These are phyloP conservation scores for Argyresthia albistria DNA, from an alignment of 2,888 invertebrate genomes.

Conservation along the genomic window DNA sequence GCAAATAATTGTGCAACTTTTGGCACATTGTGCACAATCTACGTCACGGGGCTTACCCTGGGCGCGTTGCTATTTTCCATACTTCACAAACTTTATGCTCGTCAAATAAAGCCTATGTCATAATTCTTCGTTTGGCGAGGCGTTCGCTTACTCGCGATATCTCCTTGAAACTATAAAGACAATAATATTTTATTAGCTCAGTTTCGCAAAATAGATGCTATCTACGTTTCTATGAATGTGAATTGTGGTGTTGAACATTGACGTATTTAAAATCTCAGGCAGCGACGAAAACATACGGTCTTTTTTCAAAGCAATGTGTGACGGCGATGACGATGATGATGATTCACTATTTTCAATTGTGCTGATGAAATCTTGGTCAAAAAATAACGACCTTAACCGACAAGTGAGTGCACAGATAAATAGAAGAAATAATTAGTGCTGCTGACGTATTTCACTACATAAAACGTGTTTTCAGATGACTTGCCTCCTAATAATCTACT, in stretches of 20 bases:
- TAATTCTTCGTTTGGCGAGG: slow-evolving; percentile 48
- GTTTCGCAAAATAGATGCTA: slow-evolving; percentile 15
- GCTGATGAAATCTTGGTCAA: no score
- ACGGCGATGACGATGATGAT: no score
- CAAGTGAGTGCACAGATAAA: no score
- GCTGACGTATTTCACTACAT: no score
- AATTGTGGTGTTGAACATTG: slow-evolving; percentile 24
- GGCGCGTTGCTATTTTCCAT: slow-evolving; percentile 52
- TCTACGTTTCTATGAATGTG: slow-evolving; percentile 26
- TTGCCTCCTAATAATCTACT: no score
- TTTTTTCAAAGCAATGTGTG: no score
- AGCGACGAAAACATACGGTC: no score
- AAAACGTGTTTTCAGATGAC: no score
- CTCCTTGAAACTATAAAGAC: slow-evolving; percentile 67
- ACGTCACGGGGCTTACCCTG: slow-evolving; percentile 54
- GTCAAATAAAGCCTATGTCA: slow-evolving; percentile 44
- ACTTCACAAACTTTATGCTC: slow-evolving; percentile 31
- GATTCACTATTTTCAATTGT: no score
- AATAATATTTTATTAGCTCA: slow-evolving; percentile 48
- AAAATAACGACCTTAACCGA: no score
- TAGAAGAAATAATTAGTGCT: no score
- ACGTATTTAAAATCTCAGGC: no score
- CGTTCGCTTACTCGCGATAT: slow-evolving; percentile 48
- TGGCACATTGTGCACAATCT: slow-evolving; percentile 23
- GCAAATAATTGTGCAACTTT: slow-evolving; percentile 24